A percentile compares a stretch with the other conserved stretches of the same genome.
phyloP scores from a whole-genome alignment of 2,797 vertebrate species.

The Malurus splendens region DNA sequence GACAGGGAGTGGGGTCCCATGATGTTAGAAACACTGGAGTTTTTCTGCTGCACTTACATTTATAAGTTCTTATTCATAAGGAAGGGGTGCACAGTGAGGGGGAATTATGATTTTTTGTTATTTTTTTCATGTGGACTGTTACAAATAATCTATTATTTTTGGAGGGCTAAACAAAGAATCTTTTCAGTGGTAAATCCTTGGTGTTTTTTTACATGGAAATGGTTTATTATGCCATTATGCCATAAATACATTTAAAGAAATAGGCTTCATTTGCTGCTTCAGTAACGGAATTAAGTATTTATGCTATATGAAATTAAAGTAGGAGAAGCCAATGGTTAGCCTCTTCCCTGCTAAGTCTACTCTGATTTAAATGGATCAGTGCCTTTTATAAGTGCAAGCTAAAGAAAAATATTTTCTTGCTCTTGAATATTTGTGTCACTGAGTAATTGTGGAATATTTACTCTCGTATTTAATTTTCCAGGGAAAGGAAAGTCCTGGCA shows the following conservation, averaged over 20 bases:
- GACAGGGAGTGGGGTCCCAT: not conserved
- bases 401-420: slow-evolving; percentile 24
- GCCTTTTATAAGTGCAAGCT: slow-evolving; percentile 43
- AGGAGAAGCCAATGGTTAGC: not conserved
- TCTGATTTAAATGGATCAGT: slow-evolving; percentile 20
- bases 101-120: not conserved
- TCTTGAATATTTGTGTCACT: not conserved
- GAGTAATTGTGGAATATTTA: not conserved
- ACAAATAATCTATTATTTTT: slow-evolving; percentile 33
- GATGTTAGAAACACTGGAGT: not conserved
- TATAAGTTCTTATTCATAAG: not conserved
- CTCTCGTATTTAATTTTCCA: not conserved
- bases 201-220: not conserved
- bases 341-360: slow-evolving; percentile 1
- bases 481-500: not conserved
- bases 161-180: not conserved
- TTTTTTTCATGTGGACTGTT: slow-evolving; percentile 48
- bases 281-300: not conserved
- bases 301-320: not conserved
- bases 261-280: not conserved
- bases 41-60: slow-evolving; percentile 18
- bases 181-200: slow-evolving; percentile 1
- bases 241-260: slow-evolving; percentile 5
- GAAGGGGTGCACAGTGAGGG: not conserved
- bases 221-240: slow-evolving; percentile 1